Evolutionary conservation across 2,888 invertebrate genomes (phyloP).

Genomic region (Thalpophila matura): DNA sequence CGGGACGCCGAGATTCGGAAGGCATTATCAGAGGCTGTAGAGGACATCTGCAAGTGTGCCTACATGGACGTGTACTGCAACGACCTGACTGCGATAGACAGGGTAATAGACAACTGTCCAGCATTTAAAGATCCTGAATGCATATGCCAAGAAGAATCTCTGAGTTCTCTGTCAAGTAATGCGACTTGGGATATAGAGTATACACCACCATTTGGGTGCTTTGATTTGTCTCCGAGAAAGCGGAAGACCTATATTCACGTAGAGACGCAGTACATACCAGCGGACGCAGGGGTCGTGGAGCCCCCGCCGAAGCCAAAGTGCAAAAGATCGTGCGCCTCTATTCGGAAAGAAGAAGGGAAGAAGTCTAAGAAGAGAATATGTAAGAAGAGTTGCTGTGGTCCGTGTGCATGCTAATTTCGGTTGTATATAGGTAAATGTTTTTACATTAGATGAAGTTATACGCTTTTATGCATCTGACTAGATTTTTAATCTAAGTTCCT

Average conservation of each 20-base stretch:
- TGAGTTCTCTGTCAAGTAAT: conserved; percentile 89
- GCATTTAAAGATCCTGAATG: conserved; percentile 86
- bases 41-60: conserved; percentile 88
- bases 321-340: conserved; percentile 72
- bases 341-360: no score
- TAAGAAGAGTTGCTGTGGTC: conserved; percentile 69
- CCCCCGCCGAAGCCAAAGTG: conserved; percentile 68
- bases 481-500: conserved; percentile 12
- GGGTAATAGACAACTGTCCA: conserved; percentile 84
- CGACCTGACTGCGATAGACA: conserved; percentile 84
- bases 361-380: conserved; percentile 64
- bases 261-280: conserved; percentile 91
- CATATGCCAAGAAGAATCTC: conserved; percentile 80
- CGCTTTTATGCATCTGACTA: conserved; percentile 1
- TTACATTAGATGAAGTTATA: conserved; percentile 19
- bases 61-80: conserved; percentile 89
- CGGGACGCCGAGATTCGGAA: conserved; percentile 88
- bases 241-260: conserved; percentile 88
- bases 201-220: conserved; percentile 93
- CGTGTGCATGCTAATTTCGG: conserved; percentile 63
- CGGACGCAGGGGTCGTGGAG: conserved; percentile 87
- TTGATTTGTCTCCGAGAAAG: conserved; percentile 90
- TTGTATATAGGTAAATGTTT: conserved; percentile 24
- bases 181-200: conserved; percentile 93
- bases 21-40: conserved; percentile 84